These are phyloP conservation scores for Bolinopsis microptera DNA, from an alignment of 37 sponge, comb jelly and placozoan genomes.

Conservation along the genomic window DNA sequence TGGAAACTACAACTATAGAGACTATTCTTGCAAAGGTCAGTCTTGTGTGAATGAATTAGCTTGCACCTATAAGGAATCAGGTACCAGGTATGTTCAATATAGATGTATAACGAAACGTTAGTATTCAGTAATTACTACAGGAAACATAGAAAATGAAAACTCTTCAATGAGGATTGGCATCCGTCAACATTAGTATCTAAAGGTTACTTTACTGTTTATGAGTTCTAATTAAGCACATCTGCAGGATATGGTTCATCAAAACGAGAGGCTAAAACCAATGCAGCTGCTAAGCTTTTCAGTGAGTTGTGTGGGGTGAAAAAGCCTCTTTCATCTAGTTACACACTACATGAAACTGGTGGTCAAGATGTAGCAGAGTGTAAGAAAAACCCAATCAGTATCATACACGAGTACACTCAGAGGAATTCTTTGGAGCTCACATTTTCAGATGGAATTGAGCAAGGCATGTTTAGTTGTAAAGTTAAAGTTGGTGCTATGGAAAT, in stretches of 20 bases:
- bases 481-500: neutral
- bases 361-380: neutral
- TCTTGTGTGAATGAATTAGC: no score
- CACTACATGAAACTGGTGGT: neutral
- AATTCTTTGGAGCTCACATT: neutral
- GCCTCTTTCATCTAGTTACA: neutral
- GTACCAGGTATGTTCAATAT: no score
- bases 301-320: neutral
- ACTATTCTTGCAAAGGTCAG: neutral
- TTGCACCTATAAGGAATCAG: no score
- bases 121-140: no score
- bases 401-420: neutral
- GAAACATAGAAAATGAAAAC: no score
- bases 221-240: neutral
- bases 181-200: no score
- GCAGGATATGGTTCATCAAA: neutral
- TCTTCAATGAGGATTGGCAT: no score
- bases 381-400: neutral
- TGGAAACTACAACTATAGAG: conserved; percentile 3
- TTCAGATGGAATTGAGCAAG: neutral
- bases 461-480: neutral
- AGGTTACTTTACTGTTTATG: no score
- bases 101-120: no score
- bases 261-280: conserved; percentile 1
- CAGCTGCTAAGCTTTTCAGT: neutral